Evolutionary conservation across 2,888 invertebrate genomes (phyloP), one percentile per base, ranked within the genome.

Genomic region (Philereme vetulata): DNA sequence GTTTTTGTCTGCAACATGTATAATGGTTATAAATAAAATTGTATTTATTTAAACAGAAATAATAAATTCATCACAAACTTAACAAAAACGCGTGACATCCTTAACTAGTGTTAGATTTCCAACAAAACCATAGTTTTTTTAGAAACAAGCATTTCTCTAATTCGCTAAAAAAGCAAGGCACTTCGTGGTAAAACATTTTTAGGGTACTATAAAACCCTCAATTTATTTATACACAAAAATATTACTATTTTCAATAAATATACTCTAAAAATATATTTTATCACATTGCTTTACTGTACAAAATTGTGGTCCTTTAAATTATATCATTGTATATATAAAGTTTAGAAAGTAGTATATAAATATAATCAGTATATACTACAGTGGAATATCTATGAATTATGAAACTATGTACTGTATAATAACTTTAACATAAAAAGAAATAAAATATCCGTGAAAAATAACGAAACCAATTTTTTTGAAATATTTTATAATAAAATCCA

Each of bases 231-330:
- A 71, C 78, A 83, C 76, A 82, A 80, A 80, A 78, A 59, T 56
- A 58, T 34, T 51, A 49, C 50, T 11, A 53, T 55, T 52, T 40
- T 47, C 34, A 60, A 62, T 64, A 65, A 60, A 66, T 62, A 59
- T 80, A 69, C 66, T 88, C 85, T 85, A 87, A 88, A 88, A 88
- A 88, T 88, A 89, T 86, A 84, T 67, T 75, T 76, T 88, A 89
- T 90, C 88, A 89, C 88, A 88, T 77, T 77, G 78, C 66, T 75
- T 74, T 69, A 78, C 73, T 79, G 72, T 79, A 80, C 75, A 78
- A 80, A 78, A 81, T 77, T 79, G 76, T 86, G 84, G 87, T 87
- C 86, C 86, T 76, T 80, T 65, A 65, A 68, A 54, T 72, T 73
- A 65, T 56, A 34, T 47, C 42, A 46, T 56, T 51, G 53, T 60